phyloP scores from a whole-genome alignment of 2,797 vertebrate genomes.

The Anabas testudineus region DNA sequence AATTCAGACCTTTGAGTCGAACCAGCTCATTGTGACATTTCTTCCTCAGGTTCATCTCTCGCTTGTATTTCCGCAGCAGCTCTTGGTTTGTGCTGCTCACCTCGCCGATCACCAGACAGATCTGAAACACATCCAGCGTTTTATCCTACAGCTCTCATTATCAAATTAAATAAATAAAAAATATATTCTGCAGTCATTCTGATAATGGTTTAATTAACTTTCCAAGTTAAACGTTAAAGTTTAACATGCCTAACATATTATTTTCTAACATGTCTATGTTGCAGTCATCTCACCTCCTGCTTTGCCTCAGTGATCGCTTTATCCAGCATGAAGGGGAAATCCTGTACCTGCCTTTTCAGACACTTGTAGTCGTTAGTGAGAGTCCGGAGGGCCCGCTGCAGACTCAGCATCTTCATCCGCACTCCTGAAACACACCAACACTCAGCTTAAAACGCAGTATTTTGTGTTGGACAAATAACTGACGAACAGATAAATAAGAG shows the following conservation, averaged over 20 bases:
- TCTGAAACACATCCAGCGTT: slow-evolving; percentile 76
- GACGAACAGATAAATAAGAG: too few relatives aligned
- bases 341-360: slow-evolving; percentile 93
- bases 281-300: slow-evolving; percentile 88
- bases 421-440: slow-evolving; percentile 89
- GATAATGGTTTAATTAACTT: too few relatives aligned
- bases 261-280: too few relatives aligned
- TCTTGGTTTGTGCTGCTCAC: slow-evolving; percentile 92
- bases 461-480: too few relatives aligned
- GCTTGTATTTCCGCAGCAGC: slow-evolving; percentile 93
- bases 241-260: too few relatives aligned
- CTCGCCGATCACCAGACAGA: slow-evolving; percentile 92
- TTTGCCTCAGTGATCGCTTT: slow-evolving; percentile 89
- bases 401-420: slow-evolving; percentile 91
- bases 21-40: slow-evolving; percentile 98
- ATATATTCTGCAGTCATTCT: too few relatives aligned
- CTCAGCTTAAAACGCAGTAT: too few relatives aligned
- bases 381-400: slow-evolving; percentile 94
- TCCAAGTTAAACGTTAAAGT: too few relatives aligned
- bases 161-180: too few relatives aligned
- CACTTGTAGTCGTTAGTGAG: slow-evolving; percentile 95
- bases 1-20: slow-evolving; percentile 89
- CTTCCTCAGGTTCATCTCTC: slow-evolving; percentile 96
- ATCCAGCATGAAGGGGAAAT: slow-evolving; percentile 93
- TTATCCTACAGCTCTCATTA: too few relatives aligned